These are phyloP conservation scores for Porphyrio hochstetteri DNA, from an alignment of 2,113 vertebrate species.

Conservation along the genomic window DNA sequence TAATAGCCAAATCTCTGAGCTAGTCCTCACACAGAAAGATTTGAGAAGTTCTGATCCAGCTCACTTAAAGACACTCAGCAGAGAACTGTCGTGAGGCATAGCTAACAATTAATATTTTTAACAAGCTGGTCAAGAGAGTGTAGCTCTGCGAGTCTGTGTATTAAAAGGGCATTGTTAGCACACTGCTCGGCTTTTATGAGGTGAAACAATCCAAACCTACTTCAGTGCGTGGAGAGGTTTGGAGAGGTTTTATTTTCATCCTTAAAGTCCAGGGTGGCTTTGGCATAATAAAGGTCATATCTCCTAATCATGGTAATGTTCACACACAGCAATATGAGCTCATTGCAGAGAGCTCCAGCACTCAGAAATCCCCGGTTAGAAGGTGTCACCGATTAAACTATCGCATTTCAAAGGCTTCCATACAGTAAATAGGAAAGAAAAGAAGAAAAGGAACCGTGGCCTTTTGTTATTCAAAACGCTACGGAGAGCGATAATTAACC, in stretches of 20 bases:
- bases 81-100: neutral
- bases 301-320: slow-evolving; percentile 79
- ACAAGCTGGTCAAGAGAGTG: slow-evolving; percentile 50
- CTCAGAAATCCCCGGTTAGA: slow-evolving; percentile 79
- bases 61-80: neutral
- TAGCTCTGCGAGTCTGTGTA: slow-evolving; percentile 20
- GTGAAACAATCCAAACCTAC: slow-evolving; percentile 77
- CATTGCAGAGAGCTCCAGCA: slow-evolving; percentile 73
- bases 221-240: slow-evolving; percentile 69
- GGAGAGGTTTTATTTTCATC: slow-evolving; percentile 74
- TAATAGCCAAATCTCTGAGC: neutral
- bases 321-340: slow-evolving; percentile 82
- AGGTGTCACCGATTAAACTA: slow-evolving; percentile 85
- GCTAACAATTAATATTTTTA: slow-evolving; percentile 59
- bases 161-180: slow-evolving; percentile 67
- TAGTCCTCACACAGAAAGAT: neutral
- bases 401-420: slow-evolving; percentile 84
- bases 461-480: slow-evolving; percentile 92
- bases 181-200: slow-evolving; percentile 73
- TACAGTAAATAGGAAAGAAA: slow-evolving; percentile 86
- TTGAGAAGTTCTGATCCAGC: neutral
- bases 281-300: slow-evolving; percentile 80
- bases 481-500: slow-evolving; percentile 92
- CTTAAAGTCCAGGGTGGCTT: slow-evolving; percentile 80
- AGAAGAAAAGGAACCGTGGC: slow-evolving; percentile 90